phyloP scores from a whole-genome alignment of 2,113 vertebrate species.

The Canis aureus region DNA sequence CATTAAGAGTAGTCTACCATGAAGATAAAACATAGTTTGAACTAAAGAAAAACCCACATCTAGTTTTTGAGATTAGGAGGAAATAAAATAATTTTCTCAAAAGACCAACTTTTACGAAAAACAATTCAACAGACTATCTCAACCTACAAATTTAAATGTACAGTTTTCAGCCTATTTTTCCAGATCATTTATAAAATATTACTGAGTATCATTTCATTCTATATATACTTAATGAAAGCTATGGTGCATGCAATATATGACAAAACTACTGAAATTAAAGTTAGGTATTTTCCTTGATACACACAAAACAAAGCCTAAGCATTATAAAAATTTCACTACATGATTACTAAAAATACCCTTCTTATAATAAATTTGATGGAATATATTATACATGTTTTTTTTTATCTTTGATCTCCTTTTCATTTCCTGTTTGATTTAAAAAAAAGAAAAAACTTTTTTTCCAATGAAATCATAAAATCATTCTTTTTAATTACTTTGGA shows the following conservation, averaged over 20 bases:
- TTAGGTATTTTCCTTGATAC: not conserved
- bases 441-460: not conserved
- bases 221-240: not conserved
- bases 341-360: slow-evolving; percentile 25
- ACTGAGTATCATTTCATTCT: not conserved
- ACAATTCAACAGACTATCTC: not conserved
- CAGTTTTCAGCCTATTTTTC: not conserved
- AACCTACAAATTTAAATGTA: not conserved
- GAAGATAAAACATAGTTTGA: not conserved
- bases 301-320: slow-evolving; percentile 9
- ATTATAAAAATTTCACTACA: not conserved
- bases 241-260: not conserved
- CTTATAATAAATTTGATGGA: not conserved
- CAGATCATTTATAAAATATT: not conserved
- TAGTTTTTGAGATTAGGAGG: slow-evolving; percentile 17
- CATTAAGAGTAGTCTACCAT: not conserved
- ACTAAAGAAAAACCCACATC: not conserved
- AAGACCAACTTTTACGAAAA: slow-evolving; percentile 13
- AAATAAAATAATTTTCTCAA: slow-evolving; percentile 45
- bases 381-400: not conserved
- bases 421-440: not conserved
- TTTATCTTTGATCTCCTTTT: slow-evolving; percentile 39
- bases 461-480: slow-evolving; percentile 61
- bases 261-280: slow-evolving; percentile 17
- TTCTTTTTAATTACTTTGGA: slow-evolving; percentile 64